phyloP scores from a whole-genome alignment of 2,113 vertebrate species.

The Microtus pennsylvanicus region DNA sequence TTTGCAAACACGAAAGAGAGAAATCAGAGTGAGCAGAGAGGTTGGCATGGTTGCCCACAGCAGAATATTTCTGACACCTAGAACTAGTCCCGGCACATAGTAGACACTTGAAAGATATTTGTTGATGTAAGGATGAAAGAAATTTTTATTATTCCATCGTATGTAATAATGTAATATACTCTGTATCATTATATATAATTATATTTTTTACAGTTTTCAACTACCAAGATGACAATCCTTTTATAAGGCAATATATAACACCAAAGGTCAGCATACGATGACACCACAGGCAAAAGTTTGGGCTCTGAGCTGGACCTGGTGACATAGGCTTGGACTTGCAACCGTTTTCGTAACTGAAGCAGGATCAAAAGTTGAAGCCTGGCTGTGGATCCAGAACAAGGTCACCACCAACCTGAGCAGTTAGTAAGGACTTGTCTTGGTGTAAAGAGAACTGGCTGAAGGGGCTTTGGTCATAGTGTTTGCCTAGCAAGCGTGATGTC shows the following conservation, averaged over 20 bases:
- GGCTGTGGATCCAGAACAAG: neutral
- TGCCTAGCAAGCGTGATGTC: neutral
- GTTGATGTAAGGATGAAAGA: neutral
- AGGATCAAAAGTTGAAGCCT: neutral
- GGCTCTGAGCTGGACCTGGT: neutral
- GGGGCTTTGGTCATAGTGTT: neutral
- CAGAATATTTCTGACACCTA: neutral
- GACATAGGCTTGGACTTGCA: neutral
- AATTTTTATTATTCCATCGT: neutral
- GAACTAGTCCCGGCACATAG: neutral
- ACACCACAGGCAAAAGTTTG: neutral
- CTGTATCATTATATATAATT: conserved; percentile 40
- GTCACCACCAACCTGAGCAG: neutral
- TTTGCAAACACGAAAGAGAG: neutral
- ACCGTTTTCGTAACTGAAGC: neutral
- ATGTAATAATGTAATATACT: neutral
- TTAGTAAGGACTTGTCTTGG: neutral
- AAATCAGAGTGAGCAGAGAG: neutral
- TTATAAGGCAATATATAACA: fast-evolving
- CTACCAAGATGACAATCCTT: neutral
- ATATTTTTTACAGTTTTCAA: neutral
- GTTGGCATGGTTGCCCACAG: neutral
- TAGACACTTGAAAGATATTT: neutral
- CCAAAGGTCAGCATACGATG: neutral
- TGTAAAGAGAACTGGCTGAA: neutral